phyloP scores from a whole-genome alignment of 2,113 vertebrate genomes.

The Isichthys henryi region DNA sequence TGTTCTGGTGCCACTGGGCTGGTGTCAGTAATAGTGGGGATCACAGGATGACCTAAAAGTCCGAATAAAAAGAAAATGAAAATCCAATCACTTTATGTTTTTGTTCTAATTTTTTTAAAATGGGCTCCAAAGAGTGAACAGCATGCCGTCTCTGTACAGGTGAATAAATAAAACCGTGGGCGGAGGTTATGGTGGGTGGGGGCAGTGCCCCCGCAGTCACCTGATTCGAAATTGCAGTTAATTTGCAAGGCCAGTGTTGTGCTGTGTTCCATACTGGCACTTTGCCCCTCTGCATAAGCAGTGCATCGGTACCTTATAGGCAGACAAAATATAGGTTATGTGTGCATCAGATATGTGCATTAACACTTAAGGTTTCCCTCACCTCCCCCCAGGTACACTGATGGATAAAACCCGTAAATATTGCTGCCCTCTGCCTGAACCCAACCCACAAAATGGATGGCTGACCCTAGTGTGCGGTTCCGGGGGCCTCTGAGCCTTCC shows the following conservation, averaged over 20 bases:
- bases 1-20: neutral
- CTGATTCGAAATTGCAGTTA: neutral
- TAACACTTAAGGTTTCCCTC: neutral
- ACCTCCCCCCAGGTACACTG: neutral
- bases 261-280: neutral
- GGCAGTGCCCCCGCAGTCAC: neutral
- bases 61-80: neutral
- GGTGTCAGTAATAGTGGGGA: neutral
- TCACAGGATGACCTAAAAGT: neutral
- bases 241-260: neutral
- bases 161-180: neutral
- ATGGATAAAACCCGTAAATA: neutral
- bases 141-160: neutral
- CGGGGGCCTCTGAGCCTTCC: neutral
- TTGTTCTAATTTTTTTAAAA: neutral
- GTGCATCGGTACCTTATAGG: neutral
- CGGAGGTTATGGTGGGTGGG: neutral
- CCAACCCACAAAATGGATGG: neutral
- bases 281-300: no score
- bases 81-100: neutral
- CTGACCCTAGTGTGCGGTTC: neutral
- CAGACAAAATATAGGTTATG: neutral
- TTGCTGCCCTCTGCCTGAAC: neutral
- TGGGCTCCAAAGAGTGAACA: neutral
- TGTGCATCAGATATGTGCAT: neutral